Base-by-base conservation (phyloP, 2,797 vertebrate genomes). In the Echeneis naucrates region DNA sequence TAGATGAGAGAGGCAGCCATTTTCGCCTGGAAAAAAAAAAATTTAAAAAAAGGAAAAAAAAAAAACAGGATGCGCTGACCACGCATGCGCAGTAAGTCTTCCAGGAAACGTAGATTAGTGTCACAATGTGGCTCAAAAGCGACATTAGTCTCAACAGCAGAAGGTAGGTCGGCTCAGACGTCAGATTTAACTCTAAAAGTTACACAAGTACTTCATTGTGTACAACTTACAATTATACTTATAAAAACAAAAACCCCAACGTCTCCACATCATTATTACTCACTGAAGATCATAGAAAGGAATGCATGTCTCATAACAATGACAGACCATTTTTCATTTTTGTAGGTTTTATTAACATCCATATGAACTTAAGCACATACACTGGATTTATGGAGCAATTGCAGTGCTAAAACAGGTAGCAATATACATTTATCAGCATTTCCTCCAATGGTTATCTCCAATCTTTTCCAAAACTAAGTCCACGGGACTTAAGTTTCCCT, bases 1-100 rank as follows among this genome's bases (percentile, higher is more conserved):
- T 89, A 91, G 92, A 92, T 87, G 84, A 89, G 89, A 89, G 82
- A 85, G 92, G 93, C 93, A 93, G 94, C 94, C 95, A 95, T 95
- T 94, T 95, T 94, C 92, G 85, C 79, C 79, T 71, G 78, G 65
- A 90, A 90, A 93, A 87, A 80, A 74, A 79, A 65, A 77, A 84
- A 83, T 89, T 92, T n/a, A n/a, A n/a, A n/a, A n/a, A 90, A 90
- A 93, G 87, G 80, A 74, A 79, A 65, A 77, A 84, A 83, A 89
- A 92, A 88, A 88, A 93, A 90, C 86, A 87, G 85, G 78, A 80
- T 60, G 62, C 68, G 37, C 24, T 1, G 10, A 73, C 13, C 50
- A 66, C 94, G 94, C 95, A 94, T 94, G 95, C 93, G 94, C 90
- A 73, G 8, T 51, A 21, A 2, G 11, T 53, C 65, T 70, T 82